Conservation (phyloP, 2,888 invertebrate genomes). For the Scaptomyza caliginosa region DNA sequence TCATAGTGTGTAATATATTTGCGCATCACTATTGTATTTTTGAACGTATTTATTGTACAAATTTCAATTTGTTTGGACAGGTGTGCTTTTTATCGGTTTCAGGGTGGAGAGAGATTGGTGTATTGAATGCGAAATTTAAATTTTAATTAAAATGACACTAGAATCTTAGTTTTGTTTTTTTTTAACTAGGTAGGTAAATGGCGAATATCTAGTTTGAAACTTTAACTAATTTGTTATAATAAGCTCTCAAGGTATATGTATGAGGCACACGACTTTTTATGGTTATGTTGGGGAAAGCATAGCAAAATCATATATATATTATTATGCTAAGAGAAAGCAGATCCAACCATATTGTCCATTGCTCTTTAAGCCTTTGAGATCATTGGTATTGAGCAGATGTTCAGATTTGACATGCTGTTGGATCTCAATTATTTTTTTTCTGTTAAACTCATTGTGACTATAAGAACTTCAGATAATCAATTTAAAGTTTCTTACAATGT, state of each 20-base stretch:
- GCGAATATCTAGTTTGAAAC: constrained; percentile 24
- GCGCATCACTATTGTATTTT: constrained; percentile 20
- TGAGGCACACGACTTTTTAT: constrained; percentile 61
- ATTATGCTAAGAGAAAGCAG: neutral
- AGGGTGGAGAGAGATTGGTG: constrained; percentile 1
- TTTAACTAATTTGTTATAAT: constrained; percentile 66
- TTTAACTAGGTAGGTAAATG: constrained; percentile 59
- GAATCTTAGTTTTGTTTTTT: constrained; percentile 35
- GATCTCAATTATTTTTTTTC: neutral
- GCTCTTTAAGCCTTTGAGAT: neutral
- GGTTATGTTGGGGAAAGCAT: constrained; percentile 25
- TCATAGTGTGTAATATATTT: constrained; percentile 15
- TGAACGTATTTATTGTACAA: constrained; percentile 47
- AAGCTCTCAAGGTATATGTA: constrained; percentile 55
- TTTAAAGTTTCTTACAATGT: constrained; percentile 5
- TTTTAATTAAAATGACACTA: constrained; percentile 22
- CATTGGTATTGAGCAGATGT: neutral
- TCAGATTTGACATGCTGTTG: neutral
- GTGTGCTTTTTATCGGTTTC: neutral
- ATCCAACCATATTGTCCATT: neutral
- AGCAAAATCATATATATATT: neutral
- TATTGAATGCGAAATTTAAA: constrained; percentile 34
- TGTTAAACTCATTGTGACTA: neutral
- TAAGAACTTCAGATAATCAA: neutral
- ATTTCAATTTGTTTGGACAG: constrained; percentile 29